Evolutionary conservation across 1,140 invertebrate species (phyloP).

Genomic region (Sitobion miscanthi): DNA sequence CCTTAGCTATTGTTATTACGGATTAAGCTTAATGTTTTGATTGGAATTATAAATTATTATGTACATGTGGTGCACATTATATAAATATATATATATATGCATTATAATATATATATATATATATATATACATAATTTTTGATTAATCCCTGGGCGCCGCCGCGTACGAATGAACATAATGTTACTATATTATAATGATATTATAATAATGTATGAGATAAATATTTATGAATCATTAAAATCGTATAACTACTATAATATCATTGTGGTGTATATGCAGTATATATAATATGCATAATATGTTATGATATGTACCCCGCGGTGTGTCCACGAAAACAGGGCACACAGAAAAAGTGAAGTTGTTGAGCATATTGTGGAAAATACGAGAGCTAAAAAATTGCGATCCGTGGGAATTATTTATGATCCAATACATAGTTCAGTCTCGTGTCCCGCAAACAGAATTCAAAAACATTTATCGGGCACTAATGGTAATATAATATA

Average conservation of each 20-base stretch:
- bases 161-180: neutral
- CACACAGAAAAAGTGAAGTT: too few relatives aligned
- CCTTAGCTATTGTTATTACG: neutral
- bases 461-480: too few relatives aligned
- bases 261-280: too few relatives aligned
- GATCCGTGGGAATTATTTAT: too few relatives aligned
- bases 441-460: too few relatives aligned
- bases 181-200: neutral
- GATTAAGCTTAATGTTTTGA: constrained; percentile 24
- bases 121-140: neutral
- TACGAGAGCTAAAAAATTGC: too few relatives aligned
- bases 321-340: too few relatives aligned
- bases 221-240: neutral
- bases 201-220: neutral
- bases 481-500: too few relatives aligned
- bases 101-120: neutral
- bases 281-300: too few relatives aligned
- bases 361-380: too few relatives aligned
- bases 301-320: too few relatives aligned
- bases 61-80: neutral
- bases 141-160: neutral
- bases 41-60: constrained; percentile 24
- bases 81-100: neutral
- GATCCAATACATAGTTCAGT: too few relatives aligned
- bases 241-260: neutral